Evolutionary conservation across 2,113 vertebrate genomes (phyloP).

Genomic region (Rhizomys pruinosus): DNA sequence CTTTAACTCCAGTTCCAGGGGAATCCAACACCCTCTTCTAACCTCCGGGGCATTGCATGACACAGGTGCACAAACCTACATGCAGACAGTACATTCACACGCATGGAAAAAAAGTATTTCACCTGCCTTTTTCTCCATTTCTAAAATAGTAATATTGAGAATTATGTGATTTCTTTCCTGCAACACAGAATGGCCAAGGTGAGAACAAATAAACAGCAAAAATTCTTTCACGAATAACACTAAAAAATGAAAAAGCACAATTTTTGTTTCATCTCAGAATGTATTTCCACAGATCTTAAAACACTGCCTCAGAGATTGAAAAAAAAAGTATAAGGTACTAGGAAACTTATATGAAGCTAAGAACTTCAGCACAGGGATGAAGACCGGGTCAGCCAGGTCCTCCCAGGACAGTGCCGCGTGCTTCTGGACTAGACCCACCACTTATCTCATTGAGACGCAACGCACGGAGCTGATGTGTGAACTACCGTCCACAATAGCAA

Average conservation of each 20-base stretch:
- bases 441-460: background rate
- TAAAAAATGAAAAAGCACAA: background rate
- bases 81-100: no score
- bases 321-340: background rate
- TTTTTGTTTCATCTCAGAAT: background rate
- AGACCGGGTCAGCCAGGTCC: background rate
- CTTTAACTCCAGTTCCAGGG: no score
- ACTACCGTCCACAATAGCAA: background rate
- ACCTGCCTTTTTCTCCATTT: slow-evolving; percentile 20
- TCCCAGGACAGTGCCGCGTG: background rate
- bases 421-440: background rate
- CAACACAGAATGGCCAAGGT: background rate
- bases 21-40: no score
- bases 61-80: no score
- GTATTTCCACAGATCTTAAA: slow-evolving; percentile 34
- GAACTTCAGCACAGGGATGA: background rate
- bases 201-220: slow-evolving; percentile 51
- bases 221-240: slow-evolving; percentile 1
- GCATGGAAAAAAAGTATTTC: slow-evolving; percentile 20
- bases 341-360: background rate
- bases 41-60: no score
- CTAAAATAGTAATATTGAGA: slow-evolving; percentile 10
- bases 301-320: background rate
- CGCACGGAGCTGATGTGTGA: background rate
- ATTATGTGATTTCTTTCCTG: slow-evolving; percentile 21